A percentile compares a stretch with the other conserved stretches of the same genome.
Conservation (phyloP, 2,888 invertebrate genomes). For the Drosophila koepferae region DNA sequence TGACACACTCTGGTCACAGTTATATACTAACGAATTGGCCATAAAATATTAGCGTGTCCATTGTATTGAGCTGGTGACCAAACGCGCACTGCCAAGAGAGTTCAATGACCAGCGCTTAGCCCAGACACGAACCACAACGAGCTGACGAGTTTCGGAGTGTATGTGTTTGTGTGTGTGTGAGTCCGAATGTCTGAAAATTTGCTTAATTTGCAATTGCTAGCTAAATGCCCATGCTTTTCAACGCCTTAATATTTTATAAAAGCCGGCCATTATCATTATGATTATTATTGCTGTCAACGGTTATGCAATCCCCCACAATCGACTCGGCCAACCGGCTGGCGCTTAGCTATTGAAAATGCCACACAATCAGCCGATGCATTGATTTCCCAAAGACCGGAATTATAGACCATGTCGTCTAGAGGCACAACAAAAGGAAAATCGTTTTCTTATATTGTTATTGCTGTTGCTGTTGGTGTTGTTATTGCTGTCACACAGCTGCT, state of each 20-base stretch:
- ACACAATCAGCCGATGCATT: slow-evolving; percentile 54
- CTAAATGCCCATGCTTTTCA: slow-evolving; percentile 41
- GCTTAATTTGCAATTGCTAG: slow-evolving; percentile 66
- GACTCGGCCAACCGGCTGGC: slow-evolving; percentile 36
- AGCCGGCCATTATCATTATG: slow-evolving; percentile 30
- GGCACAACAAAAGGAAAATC: slow-evolving; percentile 43
- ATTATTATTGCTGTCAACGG: slow-evolving; percentile 53
- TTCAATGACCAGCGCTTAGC: slow-evolving; percentile 66
- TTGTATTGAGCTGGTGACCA: slow-evolving; percentile 46
- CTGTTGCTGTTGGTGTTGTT: slow-evolving; percentile 3
- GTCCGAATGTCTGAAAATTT: slow-evolving; percentile 44
- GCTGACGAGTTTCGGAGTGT: background rate
- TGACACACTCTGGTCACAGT: slow-evolving; percentile 37
- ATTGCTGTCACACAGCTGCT: slow-evolving; percentile 54
- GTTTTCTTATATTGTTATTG: slow-evolving; percentile 4
- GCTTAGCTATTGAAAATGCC: slow-evolving; percentile 61
- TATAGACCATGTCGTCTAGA: slow-evolving; percentile 19
- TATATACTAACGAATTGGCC: slow-evolving; percentile 40
- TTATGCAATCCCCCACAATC: slow-evolving; percentile 51
- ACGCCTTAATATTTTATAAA: slow-evolving; percentile 51
- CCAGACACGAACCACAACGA: slow-evolving; percentile 26
- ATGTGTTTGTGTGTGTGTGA: background rate
- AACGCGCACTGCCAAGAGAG: slow-evolving; percentile 15
- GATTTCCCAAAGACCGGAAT: slow-evolving; percentile 54
- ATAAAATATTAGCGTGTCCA: slow-evolving; percentile 57